Conservation (phyloP, 2,797 vertebrate species). For the Macroramphosus scolopax region DNA sequence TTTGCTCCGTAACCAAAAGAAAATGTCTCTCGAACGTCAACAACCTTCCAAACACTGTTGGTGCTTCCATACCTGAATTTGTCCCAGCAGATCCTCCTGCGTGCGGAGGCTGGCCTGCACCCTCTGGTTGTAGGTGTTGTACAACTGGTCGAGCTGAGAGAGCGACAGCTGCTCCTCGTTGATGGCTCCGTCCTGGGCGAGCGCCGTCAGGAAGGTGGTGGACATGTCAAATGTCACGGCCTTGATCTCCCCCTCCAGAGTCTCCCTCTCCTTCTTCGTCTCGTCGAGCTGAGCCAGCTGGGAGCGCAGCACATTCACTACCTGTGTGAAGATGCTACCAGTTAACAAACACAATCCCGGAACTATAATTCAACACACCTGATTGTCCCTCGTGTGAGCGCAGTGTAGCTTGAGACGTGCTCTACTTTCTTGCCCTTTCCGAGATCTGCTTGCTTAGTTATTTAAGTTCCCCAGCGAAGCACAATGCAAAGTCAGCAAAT, state of each 20-base stretch:
- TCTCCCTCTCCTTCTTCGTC: conserved; percentile 90
- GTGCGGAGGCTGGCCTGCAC: conserved; percentile 86
- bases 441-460: conserved; percentile 63
- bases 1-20: no score
- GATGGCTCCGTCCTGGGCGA: conserved; percentile 90
- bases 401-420: conserved; percentile 20
- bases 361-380: neutral
- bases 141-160: conserved; percentile 87
- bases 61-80: conserved; percentile 76
- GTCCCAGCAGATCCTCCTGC: conserved; percentile 90
- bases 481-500: conserved; percentile 58
- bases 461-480: conserved; percentile 59
- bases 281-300: conserved; percentile 87
- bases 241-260: conserved; percentile 90
- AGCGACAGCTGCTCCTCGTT: conserved; percentile 91
- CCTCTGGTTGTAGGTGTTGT: conserved; percentile 84
- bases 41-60: no score
- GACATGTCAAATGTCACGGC: conserved; percentile 94
- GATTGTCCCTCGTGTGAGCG: conserved; percentile 5
- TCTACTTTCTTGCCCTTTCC: conserved; percentile 21
- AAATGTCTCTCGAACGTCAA: no score
- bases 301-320: conserved; percentile 88
- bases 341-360: neutral
- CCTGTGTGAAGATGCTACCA: conserved; percentile 66
- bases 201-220: conserved; percentile 86